These are phyloP conservation scores for Brachionus calyciflorus DNA, from an alignment of 1,140 invertebrate genomes.

Conservation along the genomic window DNA sequence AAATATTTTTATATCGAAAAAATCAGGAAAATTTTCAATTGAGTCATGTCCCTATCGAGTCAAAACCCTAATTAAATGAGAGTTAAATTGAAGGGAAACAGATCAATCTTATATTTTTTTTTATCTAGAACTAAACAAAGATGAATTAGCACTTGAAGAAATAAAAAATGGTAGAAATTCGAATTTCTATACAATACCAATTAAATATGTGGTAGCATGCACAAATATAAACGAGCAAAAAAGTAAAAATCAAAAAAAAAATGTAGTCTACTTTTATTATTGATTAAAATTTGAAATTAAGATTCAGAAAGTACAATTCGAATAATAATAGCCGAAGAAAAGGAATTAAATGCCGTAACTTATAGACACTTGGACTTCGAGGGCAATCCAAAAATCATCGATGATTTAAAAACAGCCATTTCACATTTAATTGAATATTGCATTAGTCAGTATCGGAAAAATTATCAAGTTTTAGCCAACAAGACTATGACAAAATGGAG, in stretches of 20 bases:
- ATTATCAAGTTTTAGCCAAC: background rate
- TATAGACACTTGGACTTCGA: slow-evolving; percentile 44
- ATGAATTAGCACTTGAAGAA: slow-evolving; percentile 23
- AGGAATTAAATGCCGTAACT: background rate
- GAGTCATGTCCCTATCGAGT: no score
- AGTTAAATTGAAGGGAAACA: no score
- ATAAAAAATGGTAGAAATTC: background rate
- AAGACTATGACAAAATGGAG: slow-evolving; percentile 10
- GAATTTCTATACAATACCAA: slow-evolving; percentile 32
- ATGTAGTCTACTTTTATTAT: background rate
- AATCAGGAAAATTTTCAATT: no score
- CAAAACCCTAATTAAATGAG: no score
- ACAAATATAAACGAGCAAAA: background rate
- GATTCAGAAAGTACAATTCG: background rate
- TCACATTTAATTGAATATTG: slow-evolving; percentile 6
- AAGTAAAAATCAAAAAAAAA: background rate
- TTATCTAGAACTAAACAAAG: background rate
- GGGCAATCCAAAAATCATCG: background rate
- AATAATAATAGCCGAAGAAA: slow-evolving; percentile 40
- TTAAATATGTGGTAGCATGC: slow-evolving; percentile 6
- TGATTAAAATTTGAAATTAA: background rate
- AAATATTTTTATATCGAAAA: no score
- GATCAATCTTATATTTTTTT: no score
- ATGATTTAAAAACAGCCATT: slow-evolving; percentile 12
- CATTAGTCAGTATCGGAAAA: background rate